These are phyloP conservation scores for Drosophila funebris DNA, from an alignment of 1,140 invertebrate species.

Conservation along the genomic window DNA sequence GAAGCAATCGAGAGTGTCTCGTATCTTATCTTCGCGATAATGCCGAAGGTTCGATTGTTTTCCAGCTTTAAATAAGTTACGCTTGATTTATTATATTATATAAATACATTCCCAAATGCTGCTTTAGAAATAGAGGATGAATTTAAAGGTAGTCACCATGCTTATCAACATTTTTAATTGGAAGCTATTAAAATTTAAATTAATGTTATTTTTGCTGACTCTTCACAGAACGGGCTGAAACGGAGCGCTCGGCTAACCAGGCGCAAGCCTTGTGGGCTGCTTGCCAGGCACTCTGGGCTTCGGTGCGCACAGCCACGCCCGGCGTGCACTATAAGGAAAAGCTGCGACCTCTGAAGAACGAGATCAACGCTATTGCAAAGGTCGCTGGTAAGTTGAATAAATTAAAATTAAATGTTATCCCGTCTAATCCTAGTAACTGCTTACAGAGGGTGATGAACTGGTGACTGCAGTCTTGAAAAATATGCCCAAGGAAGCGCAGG, in stretches of 20 bases:
- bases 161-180: not conserved
- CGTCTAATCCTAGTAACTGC: not conserved
- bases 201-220: not conserved
- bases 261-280: constrained; percentile 96
- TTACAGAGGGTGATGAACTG: constrained; percentile 87
- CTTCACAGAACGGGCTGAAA: constrained; percentile 88
- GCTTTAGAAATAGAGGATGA: constrained; percentile 82
- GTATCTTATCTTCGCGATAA: not conserved
- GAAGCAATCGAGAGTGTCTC: not conserved
- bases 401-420: fast-evolving
- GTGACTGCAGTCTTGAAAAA: constrained; percentile 89
- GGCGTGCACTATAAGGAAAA: constrained; percentile 85
- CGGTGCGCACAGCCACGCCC: constrained; percentile 87
- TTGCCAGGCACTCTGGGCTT: constrained; percentile 92
- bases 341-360: constrained; percentile 89
- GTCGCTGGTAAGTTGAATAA: constrained; percentile 86
- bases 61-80: not conserved
- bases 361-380: constrained; percentile 88
- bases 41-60: not conserved
- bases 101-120: constrained; percentile 46
- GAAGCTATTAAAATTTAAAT: not conserved
- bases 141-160: constrained; percentile 71
- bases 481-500: constrained; percentile 90
- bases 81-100: constrained; percentile 1
- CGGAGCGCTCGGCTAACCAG: constrained; percentile 91